phyloP scores from a whole-genome alignment of 2,113 vertebrate genomes.

The Halichoeres trimaculatus region DNA sequence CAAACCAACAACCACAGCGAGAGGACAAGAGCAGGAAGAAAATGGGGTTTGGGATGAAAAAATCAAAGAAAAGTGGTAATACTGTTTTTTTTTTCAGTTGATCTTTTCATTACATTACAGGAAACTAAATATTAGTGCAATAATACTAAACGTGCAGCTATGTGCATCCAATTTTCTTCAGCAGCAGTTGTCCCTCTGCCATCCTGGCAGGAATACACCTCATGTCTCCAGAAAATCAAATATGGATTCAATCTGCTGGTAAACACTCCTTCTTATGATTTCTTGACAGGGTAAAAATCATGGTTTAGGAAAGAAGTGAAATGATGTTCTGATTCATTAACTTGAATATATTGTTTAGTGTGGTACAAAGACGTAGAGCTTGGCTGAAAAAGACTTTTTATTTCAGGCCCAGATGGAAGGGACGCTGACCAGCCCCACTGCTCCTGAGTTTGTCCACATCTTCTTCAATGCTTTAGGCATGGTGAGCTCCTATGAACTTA shows the following conservation, averaged over 20 bases:
- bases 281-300: not conserved
- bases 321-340: not conserved
- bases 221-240: slow-evolving; percentile 90
- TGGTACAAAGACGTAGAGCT: not conserved
- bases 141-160: not conserved
- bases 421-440: slow-evolving; percentile 61
- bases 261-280: slow-evolving; percentile 18
- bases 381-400: not conserved
- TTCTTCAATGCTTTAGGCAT: slow-evolving; percentile 81
- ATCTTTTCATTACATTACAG: no score
- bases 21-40: slow-evolving; percentile 62
- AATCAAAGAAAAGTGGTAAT: slow-evolving; percentile 58
- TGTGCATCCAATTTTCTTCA: not conserved
- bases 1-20: not conserved
- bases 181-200: slow-evolving; percentile 56
- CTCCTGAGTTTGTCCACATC: slow-evolving; percentile 76
- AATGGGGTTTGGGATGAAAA: slow-evolving; percentile 69
- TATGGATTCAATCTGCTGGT: slow-evolving; percentile 91
- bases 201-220: slow-evolving; percentile 60
- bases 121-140: not conserved
- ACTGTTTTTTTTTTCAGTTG: no score
- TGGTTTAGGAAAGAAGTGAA: not conserved
- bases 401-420: slow-evolving; percentile 79
- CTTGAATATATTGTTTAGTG: not conserved
- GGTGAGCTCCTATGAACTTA: slow-evolving; percentile 77